Conservation (phyloP, 1,140 invertebrate genomes). For the Drosophila lini region DNA sequence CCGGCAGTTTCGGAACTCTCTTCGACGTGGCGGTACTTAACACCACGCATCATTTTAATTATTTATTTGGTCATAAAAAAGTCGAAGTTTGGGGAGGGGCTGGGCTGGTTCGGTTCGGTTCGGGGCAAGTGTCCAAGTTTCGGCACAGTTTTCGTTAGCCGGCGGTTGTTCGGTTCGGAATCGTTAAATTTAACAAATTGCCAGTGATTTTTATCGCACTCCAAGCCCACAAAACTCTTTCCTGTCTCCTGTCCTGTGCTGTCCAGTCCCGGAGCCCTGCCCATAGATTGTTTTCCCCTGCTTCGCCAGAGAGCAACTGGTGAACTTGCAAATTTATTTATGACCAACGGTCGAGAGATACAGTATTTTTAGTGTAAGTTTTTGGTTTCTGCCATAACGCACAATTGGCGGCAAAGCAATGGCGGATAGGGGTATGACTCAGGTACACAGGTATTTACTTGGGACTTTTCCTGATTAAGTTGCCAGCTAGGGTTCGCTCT, state of each 20-base stretch:
- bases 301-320: slow-evolving; percentile 1
- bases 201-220: slow-evolving; percentile 77
- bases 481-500: slow-evolving; percentile 11
- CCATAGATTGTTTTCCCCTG: slow-evolving; percentile 64
- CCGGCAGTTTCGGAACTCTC: slow-evolving; percentile 34
- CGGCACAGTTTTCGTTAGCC: slow-evolving; percentile 68
- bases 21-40: slow-evolving; percentile 74
- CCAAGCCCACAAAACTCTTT: slow-evolving; percentile 43
- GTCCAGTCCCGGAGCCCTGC: slow-evolving; percentile 56
- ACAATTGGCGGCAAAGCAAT: slow-evolving; percentile 68
- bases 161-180: slow-evolving; percentile 49
- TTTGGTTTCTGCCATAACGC: slow-evolving; percentile 54
- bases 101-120: slow-evolving; percentile 3
- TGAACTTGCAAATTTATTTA: slow-evolving; percentile 71
- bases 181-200: slow-evolving; percentile 83
- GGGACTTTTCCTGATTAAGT: slow-evolving; percentile 42
- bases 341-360: slow-evolving; percentile 68
- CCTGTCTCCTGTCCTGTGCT: slow-evolving; percentile 6
- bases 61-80: slow-evolving; percentile 81
- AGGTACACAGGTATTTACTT: slow-evolving; percentile 30
- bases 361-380: slow-evolving; percentile 52
- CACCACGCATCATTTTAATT: slow-evolving; percentile 83
- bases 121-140: slow-evolving; percentile 56
- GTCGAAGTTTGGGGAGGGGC: slow-evolving; percentile 56
- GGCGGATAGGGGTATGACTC: slow-evolving; percentile 51